Evolutionary conservation across 2,797 vertebrate species (phyloP).

Genomic region (Galago senegalensis): DNA sequence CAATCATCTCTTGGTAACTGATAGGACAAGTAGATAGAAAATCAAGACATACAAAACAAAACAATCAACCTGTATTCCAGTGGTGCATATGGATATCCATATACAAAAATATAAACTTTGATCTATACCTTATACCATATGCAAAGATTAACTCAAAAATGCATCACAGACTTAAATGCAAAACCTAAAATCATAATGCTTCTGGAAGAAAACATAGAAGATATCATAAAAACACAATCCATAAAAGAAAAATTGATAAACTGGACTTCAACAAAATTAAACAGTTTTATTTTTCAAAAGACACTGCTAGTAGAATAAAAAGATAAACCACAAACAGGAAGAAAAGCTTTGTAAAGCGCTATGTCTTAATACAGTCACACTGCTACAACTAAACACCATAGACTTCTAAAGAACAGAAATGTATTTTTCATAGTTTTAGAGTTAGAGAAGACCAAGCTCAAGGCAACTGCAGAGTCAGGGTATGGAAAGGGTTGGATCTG

Average conservation of each 20-base stretch:
- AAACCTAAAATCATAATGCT: conserved; percentile 32
- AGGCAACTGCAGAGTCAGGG: background rate
- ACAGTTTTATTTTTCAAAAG: conserved; percentile 27
- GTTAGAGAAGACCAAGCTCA: background rate
- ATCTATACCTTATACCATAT: background rate
- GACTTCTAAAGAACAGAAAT: background rate
- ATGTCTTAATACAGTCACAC: background rate
- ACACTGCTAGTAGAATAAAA: background rate
- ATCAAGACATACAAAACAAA: background rate
- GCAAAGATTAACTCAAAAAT: background rate
- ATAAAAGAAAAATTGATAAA: background rate
- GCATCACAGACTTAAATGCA: background rate
- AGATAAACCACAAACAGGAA: background rate
- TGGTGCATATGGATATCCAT: background rate
- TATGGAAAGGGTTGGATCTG: background rate
- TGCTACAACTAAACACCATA: background rate
- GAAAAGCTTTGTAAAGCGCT: background rate
- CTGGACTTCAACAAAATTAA: background rate
- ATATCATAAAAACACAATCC: background rate
- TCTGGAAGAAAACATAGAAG: background rate
- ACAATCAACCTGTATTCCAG: background rate
- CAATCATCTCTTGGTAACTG: background rate
- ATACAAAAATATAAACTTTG: conserved; percentile 2
- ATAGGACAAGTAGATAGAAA: conserved; percentile 10
- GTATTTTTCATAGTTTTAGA: background rate